A percentile compares a stretch with the other conserved stretches of the same genome.
These are phyloP conservation scores for Torymus texanus DNA, from an alignment of 2,888 invertebrate genomes.

Conservation along the genomic window DNA sequence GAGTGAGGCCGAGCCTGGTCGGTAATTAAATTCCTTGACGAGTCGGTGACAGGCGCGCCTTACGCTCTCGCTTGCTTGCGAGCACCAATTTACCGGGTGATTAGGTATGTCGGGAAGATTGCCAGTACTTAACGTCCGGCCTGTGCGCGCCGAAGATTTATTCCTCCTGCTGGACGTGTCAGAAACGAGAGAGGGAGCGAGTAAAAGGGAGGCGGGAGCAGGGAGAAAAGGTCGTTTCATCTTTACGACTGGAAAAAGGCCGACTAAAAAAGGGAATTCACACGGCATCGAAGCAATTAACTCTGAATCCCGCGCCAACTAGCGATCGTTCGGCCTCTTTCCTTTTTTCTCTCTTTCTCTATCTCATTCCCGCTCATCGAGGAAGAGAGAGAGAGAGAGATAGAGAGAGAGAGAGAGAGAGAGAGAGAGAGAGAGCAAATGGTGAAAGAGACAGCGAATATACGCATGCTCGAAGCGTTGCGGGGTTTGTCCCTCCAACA, in stretches of 20 bases:
- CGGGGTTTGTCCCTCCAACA: constrained; percentile 8
- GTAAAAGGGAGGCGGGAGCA: background rate
- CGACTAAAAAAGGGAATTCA: background rate
- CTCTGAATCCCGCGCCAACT: background rate
- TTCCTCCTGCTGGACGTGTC: constrained; percentile 30
- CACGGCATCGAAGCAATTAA: constrained; percentile 36
- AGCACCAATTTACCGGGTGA: constrained; percentile 61
- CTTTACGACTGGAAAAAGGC: constrained; percentile 22
- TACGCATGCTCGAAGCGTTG: too few relatives aligned
- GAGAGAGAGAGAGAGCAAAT: too few relatives aligned
- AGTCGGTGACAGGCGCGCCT: constrained; percentile 53
- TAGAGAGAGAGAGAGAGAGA: too few relatives aligned
- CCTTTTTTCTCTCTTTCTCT: too few relatives aligned
- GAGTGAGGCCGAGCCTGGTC: background rate
- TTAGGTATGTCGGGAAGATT: constrained; percentile 52
- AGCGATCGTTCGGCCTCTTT: too few relatives aligned
- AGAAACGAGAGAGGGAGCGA: constrained; percentile 27
- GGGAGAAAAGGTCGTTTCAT: constrained; percentile 22
- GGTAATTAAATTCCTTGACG: constrained; percentile 63
- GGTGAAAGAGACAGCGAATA: too few relatives aligned
- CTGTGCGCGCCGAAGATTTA: constrained; percentile 11
- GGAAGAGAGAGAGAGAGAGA: too few relatives aligned
- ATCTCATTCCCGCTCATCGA: too few relatives aligned
- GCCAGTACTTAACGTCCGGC: constrained; percentile 39
- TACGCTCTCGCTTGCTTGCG: constrained; percentile 1